Base-by-base conservation (phyloP, 2,113 vertebrate species). In the Tenebrosternarchus preto region DNA sequence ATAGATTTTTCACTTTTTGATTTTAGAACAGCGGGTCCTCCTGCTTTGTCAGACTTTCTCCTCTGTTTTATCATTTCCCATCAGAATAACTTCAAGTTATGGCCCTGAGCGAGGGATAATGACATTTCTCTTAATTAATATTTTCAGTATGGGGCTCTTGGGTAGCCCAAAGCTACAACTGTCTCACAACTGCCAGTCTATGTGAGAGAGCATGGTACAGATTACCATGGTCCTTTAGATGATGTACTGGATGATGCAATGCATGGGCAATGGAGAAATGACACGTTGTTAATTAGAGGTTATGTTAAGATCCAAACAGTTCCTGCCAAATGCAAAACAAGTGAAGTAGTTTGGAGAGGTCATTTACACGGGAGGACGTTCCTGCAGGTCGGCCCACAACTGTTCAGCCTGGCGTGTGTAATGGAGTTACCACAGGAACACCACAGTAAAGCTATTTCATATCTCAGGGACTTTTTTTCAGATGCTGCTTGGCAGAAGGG, bases 111-210 rank as follows among this genome's bases (percentile, higher is more conserved):
- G 91, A 91, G 80, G 93, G 92, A 93, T 95, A 94, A 95, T 95
- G 91, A 94, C 91, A 93, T 94, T 94, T 94, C 93, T 80, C 92
- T 92, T 94, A 93, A 95, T 95, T 95, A 93, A 93, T 95, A 93
- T 92, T 93, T 94, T 91, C 88, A 90, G 88, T 89, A 88, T 86
- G 91, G 91, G 92, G 87, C 88, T 90, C 91, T 90, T 88, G 86
- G 27, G 43, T 80, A 43, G 74, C 73, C 50, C 63, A 57, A 61
- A 50, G 77, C 59, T 46, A 24, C 64, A 67, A 43, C 27, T 43
- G 77, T 81, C 74, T 93, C 92, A 91, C 91, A 93, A 90, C 91
- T 91, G 92, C 90, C 91, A 90, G 93, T 87, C 84, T 83, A 68
- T 91, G 89, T 91, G 92, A 88, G 89, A 87, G 90, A 92, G 92